These are phyloP conservation scores for Pyrochroa serraticornis DNA, from an alignment of 2,888 invertebrate species.

Conservation along the genomic window DNA sequence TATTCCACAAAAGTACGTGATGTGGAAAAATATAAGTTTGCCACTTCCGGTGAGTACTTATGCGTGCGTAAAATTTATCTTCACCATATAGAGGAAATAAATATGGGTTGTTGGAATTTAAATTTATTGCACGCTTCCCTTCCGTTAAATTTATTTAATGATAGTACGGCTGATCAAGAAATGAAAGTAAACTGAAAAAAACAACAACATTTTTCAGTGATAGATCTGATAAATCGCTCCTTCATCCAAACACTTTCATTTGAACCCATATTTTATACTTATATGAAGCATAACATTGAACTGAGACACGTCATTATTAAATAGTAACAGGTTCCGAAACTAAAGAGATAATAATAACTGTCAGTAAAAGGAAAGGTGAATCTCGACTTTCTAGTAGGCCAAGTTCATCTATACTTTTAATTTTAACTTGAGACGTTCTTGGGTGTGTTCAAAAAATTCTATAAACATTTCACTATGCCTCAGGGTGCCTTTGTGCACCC, in stretches of 20 bases:
- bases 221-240: slow-evolving; percentile 6
- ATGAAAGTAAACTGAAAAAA: no score
- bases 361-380: slow-evolving; percentile 36
- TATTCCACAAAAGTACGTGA: neutral
- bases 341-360: slow-evolving; percentile 20
- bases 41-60: slow-evolving; percentile 15
- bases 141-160: no score
- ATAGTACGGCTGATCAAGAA: no score
- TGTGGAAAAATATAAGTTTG: slow-evolving; percentile 4
- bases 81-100: slow-evolving; percentile 1
- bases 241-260: slow-evolving; percentile 17
- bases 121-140: no score
- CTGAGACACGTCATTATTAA: neutral
- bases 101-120: no score
- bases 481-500: slow-evolving; percentile 13
- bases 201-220: neutral
- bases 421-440: slow-evolving; percentile 21
- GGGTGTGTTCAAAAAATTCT: slow-evolving; percentile 22
- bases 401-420: slow-evolving; percentile 35
- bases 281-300: slow-evolving; percentile 8
- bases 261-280: slow-evolving; percentile 4
- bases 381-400: slow-evolving; percentile 41
- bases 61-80: slow-evolving; percentile 21
- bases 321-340: slow-evolving; percentile 20
- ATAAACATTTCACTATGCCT: slow-evolving; percentile 24